Evolutionary conservation across 2,113 vertebrate species (phyloP).

Genomic region (Parotia lawesii): DNA sequence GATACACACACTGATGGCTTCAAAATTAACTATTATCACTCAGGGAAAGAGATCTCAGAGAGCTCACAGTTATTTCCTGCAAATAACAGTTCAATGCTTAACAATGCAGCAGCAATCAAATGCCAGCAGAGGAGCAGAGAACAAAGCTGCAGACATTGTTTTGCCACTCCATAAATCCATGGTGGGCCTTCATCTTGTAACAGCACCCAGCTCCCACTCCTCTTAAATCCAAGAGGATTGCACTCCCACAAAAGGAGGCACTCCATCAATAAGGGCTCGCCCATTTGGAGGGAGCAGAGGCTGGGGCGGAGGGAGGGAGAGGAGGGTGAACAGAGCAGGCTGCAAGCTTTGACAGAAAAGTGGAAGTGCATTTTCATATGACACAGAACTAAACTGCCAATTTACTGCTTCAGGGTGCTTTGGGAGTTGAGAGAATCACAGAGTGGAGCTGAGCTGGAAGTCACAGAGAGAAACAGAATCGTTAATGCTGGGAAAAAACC

Average conservation of each 20-base stretch:
- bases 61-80: background rate
- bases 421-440: background rate
- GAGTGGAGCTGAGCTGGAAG: background rate
- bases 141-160: background rate
- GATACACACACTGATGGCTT: background rate
- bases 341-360: background rate
- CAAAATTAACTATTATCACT: background rate
- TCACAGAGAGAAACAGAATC: background rate
- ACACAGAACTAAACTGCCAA: background rate
- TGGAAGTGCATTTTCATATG: background rate
- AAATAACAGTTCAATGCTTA: background rate
- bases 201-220: background rate
- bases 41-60: background rate
- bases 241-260: background rate
- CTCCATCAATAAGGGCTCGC: rapidly evolving
- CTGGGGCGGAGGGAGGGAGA: background rate
- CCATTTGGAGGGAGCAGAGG: background rate
- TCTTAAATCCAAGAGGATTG: background rate
- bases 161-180: background rate
- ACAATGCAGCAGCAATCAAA: background rate
- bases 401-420: background rate
- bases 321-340: background rate
- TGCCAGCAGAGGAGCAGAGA: background rate
- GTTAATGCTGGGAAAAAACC: no score
- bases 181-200: background rate